Percentiles rank a stretch among this genome's conserved stretches.
Evolutionary conservation across 1,140 invertebrate genomes (phyloP).

Genomic region (Drosophila sp.): DNA sequence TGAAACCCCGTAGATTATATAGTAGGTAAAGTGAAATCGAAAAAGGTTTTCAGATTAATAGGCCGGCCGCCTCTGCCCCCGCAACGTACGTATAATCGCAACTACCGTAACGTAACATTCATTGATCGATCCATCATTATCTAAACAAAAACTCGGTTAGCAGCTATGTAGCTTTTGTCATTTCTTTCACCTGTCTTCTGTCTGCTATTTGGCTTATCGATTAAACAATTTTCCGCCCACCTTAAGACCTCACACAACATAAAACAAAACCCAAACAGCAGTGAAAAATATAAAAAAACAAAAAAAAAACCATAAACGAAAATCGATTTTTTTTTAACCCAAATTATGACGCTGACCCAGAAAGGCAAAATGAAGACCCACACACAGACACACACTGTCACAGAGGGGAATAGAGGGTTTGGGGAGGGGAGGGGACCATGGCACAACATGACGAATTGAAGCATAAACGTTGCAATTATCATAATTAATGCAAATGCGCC

Average conservation of each 20-base stretch:
- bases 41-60: neutral
- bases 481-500: conserved; percentile 61
- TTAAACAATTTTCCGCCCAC: conserved; percentile 59
- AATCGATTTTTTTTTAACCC: conserved; percentile 56
- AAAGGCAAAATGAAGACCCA: conserved; percentile 29
- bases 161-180: conserved; percentile 14
- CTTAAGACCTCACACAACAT: conserved; percentile 44
- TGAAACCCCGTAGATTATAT: no score
- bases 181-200: conserved; percentile 37
- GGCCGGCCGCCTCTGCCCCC: neutral
- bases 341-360: conserved; percentile 59
- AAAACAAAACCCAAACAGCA: conserved; percentile 29
- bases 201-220: conserved; percentile 38
- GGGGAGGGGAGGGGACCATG: neutral
- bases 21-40: no score
- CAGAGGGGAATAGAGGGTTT: neutral
- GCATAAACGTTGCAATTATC: conserved; percentile 64
- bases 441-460: conserved; percentile 23
- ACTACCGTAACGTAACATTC: conserved; percentile 10
- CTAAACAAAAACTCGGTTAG: conserved; percentile 12
- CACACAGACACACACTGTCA: conserved; percentile 17
- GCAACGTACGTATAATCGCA: neutral
- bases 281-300: conserved; percentile 26
- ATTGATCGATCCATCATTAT: conserved; percentile 13
- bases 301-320: conserved; percentile 49